Evolutionary conservation across 2,888 invertebrate species (phyloP).

Genomic region (Spodoptera exigua): DNA sequence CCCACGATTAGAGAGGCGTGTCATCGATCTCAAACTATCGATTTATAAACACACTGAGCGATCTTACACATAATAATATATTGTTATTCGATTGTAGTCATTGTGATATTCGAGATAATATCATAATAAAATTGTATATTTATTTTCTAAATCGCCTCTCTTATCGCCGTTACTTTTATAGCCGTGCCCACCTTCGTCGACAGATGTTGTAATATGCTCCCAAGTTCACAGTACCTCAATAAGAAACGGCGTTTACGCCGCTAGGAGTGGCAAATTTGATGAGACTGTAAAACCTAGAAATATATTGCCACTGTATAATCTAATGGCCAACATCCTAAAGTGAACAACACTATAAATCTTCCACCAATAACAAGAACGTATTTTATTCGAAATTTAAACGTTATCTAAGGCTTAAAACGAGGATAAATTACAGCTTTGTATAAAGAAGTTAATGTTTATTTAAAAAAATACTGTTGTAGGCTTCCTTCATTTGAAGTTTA

Average conservation of each 20-base stretch:
- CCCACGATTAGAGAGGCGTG: slow-evolving; percentile 21
- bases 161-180: slow-evolving; percentile 49
- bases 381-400: slow-evolving; percentile 48
- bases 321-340: slow-evolving; percentile 18
- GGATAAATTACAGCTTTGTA: slow-evolving; percentile 17
- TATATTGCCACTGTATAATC: slow-evolving; percentile 36
- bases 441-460: slow-evolving; percentile 40
- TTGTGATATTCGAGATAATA: slow-evolving; percentile 59
- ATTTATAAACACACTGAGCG: slow-evolving; percentile 52
- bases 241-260: slow-evolving; percentile 18
- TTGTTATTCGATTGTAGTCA: slow-evolving; percentile 51
- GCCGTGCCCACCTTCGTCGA: slow-evolving; percentile 45
- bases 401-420: slow-evolving; percentile 33
- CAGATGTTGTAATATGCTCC: slow-evolving; percentile 39
- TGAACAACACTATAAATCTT: slow-evolving; percentile 44
- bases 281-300: slow-evolving; percentile 24
- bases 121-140: slow-evolving; percentile 54
- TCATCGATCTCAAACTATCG: slow-evolving; percentile 46
- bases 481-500: slow-evolving; percentile 49
- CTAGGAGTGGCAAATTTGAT: slow-evolving; percentile 48
- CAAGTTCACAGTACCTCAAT: slow-evolving; percentile 9
- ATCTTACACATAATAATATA: slow-evolving; percentile 56
- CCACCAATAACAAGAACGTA: slow-evolving; percentile 22
- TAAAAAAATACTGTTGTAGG: slow-evolving; percentile 29
- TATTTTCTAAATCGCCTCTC: slow-evolving; percentile 51